phyloP scores from a whole-genome alignment of 2,113 vertebrate genomes.

The Butastur rufipennis region DNA sequence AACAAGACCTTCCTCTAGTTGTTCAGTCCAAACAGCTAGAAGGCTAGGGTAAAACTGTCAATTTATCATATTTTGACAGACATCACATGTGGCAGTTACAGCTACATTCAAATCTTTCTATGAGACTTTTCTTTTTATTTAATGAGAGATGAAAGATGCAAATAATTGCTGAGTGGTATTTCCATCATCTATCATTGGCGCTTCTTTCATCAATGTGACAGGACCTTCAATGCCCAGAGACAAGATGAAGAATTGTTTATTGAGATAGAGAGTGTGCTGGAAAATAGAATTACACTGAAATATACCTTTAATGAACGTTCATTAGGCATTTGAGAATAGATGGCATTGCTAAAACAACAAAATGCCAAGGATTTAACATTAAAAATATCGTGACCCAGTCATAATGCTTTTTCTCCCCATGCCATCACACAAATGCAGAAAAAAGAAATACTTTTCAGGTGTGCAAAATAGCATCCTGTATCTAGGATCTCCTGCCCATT shows the following conservation, averaged over 20 bases:
- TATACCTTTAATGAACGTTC: not conserved
- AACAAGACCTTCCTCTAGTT: not conserved
- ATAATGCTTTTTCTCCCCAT: not conserved
- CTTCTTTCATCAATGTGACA: not conserved
- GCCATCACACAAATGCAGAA: not conserved
- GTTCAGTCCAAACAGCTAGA: not conserved
- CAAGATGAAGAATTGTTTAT: not conserved
- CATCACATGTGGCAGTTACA: not conserved
- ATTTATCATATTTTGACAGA: not conserved
- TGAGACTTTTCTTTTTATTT: not conserved
- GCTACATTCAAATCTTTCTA: not conserved
- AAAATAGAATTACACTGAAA: not conserved
- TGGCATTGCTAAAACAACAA: not conserved
- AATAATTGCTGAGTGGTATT: not conserved
- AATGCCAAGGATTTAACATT: not conserved
- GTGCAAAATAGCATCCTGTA: not conserved
- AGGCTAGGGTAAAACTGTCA: not conserved
- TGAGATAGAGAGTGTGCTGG: not conserved
- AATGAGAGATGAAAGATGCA: conserved; percentile 17
- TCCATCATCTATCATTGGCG: not conserved
- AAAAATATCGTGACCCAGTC: not conserved
- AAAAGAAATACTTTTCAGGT: not conserved
- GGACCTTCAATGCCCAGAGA: not conserved
- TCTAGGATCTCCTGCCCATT: not conserved
- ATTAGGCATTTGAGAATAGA: not conserved